phyloP scores from a whole-genome alignment of 1,140 invertebrate species.

The Dreissena rostriformis region DNA sequence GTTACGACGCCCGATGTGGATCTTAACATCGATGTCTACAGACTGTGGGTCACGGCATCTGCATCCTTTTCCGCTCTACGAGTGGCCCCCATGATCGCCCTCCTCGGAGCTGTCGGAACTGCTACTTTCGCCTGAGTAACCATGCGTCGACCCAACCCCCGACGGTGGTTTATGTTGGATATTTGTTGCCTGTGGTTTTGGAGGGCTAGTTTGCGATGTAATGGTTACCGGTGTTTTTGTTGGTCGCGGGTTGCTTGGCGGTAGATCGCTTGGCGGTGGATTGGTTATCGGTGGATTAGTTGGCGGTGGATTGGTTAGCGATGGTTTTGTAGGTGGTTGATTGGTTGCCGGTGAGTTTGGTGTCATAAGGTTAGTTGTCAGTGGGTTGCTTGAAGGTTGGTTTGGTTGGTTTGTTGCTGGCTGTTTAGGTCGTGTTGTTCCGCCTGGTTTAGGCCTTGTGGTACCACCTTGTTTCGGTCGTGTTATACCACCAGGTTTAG shows the following conservation, averaged over 20 bases:
- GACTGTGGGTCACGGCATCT: not conserved
- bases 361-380: no score
- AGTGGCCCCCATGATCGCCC: not conserved
- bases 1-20: conserved; percentile 24
- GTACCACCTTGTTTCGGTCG: conserved; percentile 28
- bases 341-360: not conserved
- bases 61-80: not conserved
- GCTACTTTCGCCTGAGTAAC: not conserved
- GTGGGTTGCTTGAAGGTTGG: not conserved
- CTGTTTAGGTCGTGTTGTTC: no score
- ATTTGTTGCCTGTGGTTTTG: not conserved
- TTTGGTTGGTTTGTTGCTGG: no score
- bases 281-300: not conserved
- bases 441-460: conserved; percentile 26
- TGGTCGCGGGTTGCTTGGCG: no score
- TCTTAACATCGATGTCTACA: conserved; percentile 34
- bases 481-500: conserved; percentile 37
- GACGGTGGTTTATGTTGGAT: not conserved
- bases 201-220: no score
- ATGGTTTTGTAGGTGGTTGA: not conserved
- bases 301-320: not conserved
- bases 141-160: no score
- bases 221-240: no score
- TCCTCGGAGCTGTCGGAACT: not conserved
- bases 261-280: not conserved